Evolutionary conservation across 1,140 invertebrate species (phyloP).

Genomic region (Scaptomyza pallida): DNA sequence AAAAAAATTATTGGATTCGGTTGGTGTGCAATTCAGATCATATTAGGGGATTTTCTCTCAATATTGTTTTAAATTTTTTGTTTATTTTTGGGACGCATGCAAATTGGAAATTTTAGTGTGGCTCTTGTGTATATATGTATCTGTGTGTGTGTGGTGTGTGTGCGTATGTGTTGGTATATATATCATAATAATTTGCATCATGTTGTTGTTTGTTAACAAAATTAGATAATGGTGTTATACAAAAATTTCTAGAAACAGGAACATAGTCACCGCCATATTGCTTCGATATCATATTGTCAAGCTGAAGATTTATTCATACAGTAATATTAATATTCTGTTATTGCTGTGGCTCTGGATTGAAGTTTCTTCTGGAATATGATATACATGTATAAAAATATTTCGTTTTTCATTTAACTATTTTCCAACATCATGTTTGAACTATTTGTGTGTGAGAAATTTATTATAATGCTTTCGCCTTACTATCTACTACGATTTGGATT

Average conservation of each 20-base stretch:
- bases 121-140: not conserved
- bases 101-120: slow-evolving; percentile 37
- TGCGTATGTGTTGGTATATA: slow-evolving; percentile 31
- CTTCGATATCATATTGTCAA: slow-evolving; percentile 81
- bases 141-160: slow-evolving; percentile 11
- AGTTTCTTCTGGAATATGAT: slow-evolving; percentile 9
- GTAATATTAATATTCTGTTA: not conserved
- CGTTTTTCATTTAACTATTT: not conserved
- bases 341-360: slow-evolving; percentile 8
- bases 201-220: slow-evolving; percentile 36
- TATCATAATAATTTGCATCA: slow-evolving; percentile 38
- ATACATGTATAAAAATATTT: not conserved
- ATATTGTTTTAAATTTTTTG: slow-evolving; percentile 9
- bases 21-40: slow-evolving; percentile 20
- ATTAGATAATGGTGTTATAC: slow-evolving; percentile 53
- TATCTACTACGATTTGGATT: not conserved
- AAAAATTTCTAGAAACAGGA: slow-evolving; percentile 61
- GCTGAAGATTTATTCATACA: slow-evolving; percentile 23
- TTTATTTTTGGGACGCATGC: slow-evolving; percentile 50
- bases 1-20: slow-evolving; percentile 12
- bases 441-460: not conserved
- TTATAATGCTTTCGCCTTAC: not conserved
- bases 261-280: slow-evolving; percentile 84
- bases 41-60: slow-evolving; percentile 12
- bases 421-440: not conserved